Evolutionary conservation across 2,888 invertebrate genomes (phyloP).

Genomic region (Amiota minor): DNA sequence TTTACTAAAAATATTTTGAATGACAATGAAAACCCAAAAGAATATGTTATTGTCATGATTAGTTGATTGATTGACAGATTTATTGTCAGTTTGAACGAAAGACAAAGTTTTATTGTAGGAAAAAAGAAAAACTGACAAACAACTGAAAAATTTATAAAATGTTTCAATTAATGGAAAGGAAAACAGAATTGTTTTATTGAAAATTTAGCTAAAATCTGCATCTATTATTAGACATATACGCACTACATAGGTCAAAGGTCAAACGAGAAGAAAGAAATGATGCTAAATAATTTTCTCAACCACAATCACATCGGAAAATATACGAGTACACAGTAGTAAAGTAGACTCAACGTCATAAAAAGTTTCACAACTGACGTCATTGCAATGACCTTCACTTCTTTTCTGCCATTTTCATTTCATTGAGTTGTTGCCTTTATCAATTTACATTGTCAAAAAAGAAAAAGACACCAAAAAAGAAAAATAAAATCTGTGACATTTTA

Average conservation of each 20-base stretch:
- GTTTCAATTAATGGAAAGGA: neutral
- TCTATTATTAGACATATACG: neutral
- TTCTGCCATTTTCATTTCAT: neutral
- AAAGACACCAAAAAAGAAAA: neutral
- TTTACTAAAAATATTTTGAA: no score
- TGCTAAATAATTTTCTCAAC: neutral
- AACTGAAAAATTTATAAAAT: neutral
- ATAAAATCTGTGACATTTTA: neutral
- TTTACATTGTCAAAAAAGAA: neutral
- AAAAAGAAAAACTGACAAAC: neutral
- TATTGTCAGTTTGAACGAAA: neutral
- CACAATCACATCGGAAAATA: neutral
- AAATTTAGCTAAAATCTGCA: neutral
- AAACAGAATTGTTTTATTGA: neutral
- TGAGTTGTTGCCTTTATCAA: neutral
- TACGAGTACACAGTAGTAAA: neutral
- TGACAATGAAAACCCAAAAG: no score
- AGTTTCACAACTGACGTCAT: slow-evolving; percentile 7
- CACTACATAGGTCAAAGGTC: slow-evolving; percentile 1
- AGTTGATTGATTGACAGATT: neutral
- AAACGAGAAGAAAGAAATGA: neutral
- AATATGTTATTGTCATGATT: neutral
- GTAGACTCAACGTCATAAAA: neutral
- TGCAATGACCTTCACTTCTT: neutral
- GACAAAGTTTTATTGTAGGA: neutral